Conservation (phyloP, 2,113 vertebrate genomes). For the Junco hyemalis region DNA sequence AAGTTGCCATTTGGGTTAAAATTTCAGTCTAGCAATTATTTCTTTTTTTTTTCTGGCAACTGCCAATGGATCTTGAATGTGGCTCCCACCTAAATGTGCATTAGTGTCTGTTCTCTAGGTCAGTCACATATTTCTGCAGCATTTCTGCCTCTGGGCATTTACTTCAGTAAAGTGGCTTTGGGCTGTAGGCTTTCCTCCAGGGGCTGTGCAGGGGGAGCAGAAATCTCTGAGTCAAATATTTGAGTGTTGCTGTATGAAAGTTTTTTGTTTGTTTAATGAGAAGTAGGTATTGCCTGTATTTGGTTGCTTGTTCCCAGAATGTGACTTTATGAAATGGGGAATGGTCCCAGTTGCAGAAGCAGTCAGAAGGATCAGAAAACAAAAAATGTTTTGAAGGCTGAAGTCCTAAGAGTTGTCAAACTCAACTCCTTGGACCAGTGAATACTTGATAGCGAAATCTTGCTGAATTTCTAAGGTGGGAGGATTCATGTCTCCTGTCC, state of each 20-base stretch:
- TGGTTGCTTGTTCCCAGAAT: neutral
- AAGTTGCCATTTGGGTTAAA: neutral
- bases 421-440: neutral
- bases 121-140: neutral
- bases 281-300: neutral
- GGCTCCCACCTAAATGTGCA: accelerated
- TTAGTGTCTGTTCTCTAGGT: neutral
- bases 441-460: neutral
- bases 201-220: neutral
- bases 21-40: neutral
- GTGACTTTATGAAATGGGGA: neutral
- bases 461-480: neutral
- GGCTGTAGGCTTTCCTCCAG: neutral
- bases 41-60: neutral
- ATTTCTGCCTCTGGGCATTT: neutral
- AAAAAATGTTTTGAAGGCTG: neutral
- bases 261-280: neutral
- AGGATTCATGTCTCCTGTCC: neutral
- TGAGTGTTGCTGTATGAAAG: neutral
- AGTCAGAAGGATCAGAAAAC: neutral
- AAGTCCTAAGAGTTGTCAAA: neutral
- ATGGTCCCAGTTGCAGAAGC: neutral
- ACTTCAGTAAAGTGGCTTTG: neutral
- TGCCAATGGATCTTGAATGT: neutral
- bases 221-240: neutral